Evolutionary conservation across 2,113 vertebrate species (phyloP).

Genomic region (Sphyrna mokarran): DNA sequence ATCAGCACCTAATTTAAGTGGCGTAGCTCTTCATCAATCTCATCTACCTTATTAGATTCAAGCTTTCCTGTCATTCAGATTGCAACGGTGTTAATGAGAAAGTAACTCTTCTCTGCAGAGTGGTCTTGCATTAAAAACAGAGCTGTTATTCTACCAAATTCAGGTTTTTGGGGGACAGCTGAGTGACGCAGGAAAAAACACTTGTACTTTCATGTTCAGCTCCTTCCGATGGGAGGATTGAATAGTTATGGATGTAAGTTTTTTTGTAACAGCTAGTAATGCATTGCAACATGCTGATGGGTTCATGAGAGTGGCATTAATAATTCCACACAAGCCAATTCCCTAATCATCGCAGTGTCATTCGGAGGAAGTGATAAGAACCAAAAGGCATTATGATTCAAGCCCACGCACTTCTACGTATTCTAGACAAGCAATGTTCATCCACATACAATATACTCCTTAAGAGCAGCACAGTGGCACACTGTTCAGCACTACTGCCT

Average conservation of each 20-base stretch:
- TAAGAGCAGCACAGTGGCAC: too few species aligned
- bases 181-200: not conserved
- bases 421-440: not conserved
- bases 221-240: not conserved
- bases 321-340: slow-evolving; percentile 17
- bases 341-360: not conserved
- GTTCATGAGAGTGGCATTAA: not conserved
- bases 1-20: not conserved
- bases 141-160: not conserved
- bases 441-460: not conserved
- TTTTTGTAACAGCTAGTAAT: not conserved
- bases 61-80: not conserved
- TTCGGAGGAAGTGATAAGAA: not conserved
- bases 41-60: not conserved
- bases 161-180: not conserved
- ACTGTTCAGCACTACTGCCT: too few species aligned
- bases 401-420: not conserved
- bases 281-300: not conserved
- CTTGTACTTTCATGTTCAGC: not conserved
- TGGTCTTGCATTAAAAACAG: not conserved
- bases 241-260: not conserved
- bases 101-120: too few species aligned
- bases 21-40: not conserved
- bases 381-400: not conserved
- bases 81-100: not conserved